Base-by-base conservation (phyloP, 2,888 invertebrate genomes). In the Oligia fasciuncula region DNA sequence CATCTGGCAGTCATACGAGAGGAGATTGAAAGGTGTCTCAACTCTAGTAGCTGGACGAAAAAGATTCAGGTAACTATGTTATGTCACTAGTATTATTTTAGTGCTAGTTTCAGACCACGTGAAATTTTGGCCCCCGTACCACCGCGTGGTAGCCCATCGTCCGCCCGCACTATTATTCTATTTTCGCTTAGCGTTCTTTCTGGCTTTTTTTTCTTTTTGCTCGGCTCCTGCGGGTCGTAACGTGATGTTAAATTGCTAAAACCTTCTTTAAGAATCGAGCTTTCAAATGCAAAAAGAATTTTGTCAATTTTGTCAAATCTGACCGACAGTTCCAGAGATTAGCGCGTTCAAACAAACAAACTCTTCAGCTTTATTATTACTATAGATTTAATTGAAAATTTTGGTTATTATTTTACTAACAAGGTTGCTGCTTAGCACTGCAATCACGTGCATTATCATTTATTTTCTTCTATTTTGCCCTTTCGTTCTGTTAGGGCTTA, bases 11-110 rank as follows among this genome's bases (percentile, higher is more conserved):
- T 97, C 73, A 98, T 99, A 76, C 97, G 98, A 71, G 96, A 97
- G 63, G 97, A 98, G 87, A 96, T 98, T 17, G 98, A 98, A 87
- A 96, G 96, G 4, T 98, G 98, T 0, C 96, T 99, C 14, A 97
- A 98, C 85, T 98, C 98, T n/a, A 97, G 98, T 76, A 98, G 98
- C 62, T 99, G 99, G 99, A 97, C 97, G 19, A 98, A 98, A 89
- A 99, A 99, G 96, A 98, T 98, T 9, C 98, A 98, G 97, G 97
- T 97, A 84, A 68, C 1, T 65, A 19, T 11, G n/a, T 71, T 49
- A 17, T 49, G 29, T 8, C 23, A 54, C 19, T 49, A 23, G 65
- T 66, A 40, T 29, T 13, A 4, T 13, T 60, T n/a, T 60, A 60
- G n/a, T 57, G n/a, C n/a, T 60, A 60, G n/a, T 13, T 11, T 57